Percentiles rank a stretch among this genome's conserved stretches.
Evolutionary conservation across 30 jellyfish, hydroid and myxozoan species (phyloP).

Genomic region (Hydractinia symbiolongicarpus): DNA sequence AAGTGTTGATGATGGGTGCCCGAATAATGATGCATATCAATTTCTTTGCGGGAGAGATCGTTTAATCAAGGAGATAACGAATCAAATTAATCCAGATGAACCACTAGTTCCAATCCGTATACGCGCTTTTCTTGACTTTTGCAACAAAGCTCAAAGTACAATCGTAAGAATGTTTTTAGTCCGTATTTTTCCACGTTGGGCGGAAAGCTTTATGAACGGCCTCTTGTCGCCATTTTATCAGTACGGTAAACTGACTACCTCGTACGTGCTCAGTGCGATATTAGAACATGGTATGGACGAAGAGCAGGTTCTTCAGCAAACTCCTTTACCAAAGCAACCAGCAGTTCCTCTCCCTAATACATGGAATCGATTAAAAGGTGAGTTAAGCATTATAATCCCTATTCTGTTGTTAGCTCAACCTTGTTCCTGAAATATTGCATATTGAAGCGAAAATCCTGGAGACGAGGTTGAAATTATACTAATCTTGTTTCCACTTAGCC

Average conservation of each 20-base stretch:
- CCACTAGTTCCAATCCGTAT: slow-evolving; percentile 62
- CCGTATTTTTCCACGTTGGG: slow-evolving; percentile 72
- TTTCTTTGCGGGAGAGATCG: slow-evolving; percentile 68
- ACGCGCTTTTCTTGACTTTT: slow-evolving; percentile 48
- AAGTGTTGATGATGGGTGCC: slow-evolving; percentile 54
- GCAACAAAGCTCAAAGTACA: slow-evolving; percentile 63
- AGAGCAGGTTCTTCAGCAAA: slow-evolving; percentile 44
- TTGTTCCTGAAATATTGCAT: no score
- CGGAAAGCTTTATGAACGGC: slow-evolving; percentile 46
- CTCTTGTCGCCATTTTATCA: slow-evolving; percentile 30
- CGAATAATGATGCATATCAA: slow-evolving; percentile 68
- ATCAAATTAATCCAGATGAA: slow-evolving; percentile 67
- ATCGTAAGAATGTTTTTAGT: slow-evolving; percentile 57
- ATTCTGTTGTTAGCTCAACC: not conserved
- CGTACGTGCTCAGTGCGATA: slow-evolving; percentile 62
- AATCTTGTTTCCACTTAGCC: no score
- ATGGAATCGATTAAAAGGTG: slow-evolving; percentile 75
- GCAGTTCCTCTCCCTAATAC: slow-evolving; percentile 52
- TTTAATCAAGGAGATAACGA: slow-evolving; percentile 52
- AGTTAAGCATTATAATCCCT: not conserved
- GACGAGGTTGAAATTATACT: no score
- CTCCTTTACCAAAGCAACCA: slow-evolving; percentile 47
- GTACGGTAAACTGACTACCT: slow-evolving; percentile 64
- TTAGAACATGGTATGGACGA: slow-evolving; percentile 59
- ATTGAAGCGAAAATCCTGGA: no score